Evolutionary conservation across 2,888 invertebrate species (phyloP), one percentile per base, ranked within the genome.

Genomic region (Tetranychus piercei): DNA sequence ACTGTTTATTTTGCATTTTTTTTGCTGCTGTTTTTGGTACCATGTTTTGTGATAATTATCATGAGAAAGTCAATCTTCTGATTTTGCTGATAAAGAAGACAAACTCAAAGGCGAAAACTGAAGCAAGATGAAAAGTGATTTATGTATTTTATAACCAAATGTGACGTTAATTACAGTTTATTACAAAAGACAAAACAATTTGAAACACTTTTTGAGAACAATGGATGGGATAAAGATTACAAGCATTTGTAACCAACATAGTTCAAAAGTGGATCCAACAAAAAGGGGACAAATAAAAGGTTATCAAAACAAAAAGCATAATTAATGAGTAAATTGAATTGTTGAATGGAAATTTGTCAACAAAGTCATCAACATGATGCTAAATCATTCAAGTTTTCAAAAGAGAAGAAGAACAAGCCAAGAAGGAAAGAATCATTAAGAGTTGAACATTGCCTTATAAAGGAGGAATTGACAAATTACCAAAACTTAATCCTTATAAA

Each of bases 1-100:
- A 34, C 55, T 55, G 9, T 55, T 55, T 55, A 15, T 55, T 55
- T 15, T 55, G 11, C 15, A 9, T 55, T 15, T 55, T 9, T 45
- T 15, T 55, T 15, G 9, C 15, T 55, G 55, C 55, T 55, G 6
- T 55, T 55, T 55, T 15, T 55, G 11, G 55, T 55, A 6, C 55
- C 55, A 55, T 55, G 55, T 55, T 55, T 55, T 55, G 55, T 55
- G 55, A 55, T 55, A 55, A 55, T 55, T 55, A 55, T 55, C 55
- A 55, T 55, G 55, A 55, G 55, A 55, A 55, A 55, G 15, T 55
- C 15, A 55, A 55, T 55, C 55, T 55, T 11, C 55, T 55, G 55
- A 55, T 55, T 55, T 55, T 15, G 55, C 15, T 55, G 55, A 55
- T 55, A 55, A 55, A 55, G 6, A 6, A 55, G 6, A 45, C 6